Evolutionary conservation across 2,888 invertebrate species (phyloP).

Genomic region (Synanthedon andrenaeformis): DNA sequence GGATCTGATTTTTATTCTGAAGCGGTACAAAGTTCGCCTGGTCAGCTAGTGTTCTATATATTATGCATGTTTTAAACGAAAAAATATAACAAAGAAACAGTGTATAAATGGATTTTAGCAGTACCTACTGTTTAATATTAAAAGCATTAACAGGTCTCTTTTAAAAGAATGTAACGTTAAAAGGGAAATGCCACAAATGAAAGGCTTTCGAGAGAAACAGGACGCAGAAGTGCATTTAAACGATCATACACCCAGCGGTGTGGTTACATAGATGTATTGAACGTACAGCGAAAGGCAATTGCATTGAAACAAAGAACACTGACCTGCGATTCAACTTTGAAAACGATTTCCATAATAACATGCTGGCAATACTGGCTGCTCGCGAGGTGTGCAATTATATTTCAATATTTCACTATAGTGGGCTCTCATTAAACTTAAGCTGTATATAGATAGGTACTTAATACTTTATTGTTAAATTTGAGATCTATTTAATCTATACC

Average conservation of each 20-base stretch:
- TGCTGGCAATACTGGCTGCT: slow-evolving; percentile 16
- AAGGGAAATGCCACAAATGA: slow-evolving; percentile 16
- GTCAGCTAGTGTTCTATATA: too few relatives aligned
- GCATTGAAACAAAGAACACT: slow-evolving; percentile 43
- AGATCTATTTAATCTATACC: too few relatives aligned
- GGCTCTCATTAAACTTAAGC: not conserved
- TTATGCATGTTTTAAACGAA: not conserved
- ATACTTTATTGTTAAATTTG: not conserved
- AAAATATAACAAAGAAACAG: not conserved
- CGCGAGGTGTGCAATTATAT: slow-evolving; percentile 44
- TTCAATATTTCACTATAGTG: slow-evolving; percentile 32
- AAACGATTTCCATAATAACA: slow-evolving; percentile 56
- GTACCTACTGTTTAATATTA: not conserved
- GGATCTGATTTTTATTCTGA: too few relatives aligned
- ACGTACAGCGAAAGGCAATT: slow-evolving; percentile 25
- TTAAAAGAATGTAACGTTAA: slow-evolving; percentile 10
- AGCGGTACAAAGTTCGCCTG: too few relatives aligned
- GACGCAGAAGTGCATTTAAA: slow-evolving; percentile 18
- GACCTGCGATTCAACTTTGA: slow-evolving; percentile 35
- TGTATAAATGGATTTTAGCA: not conserved
- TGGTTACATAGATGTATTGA: slow-evolving; percentile 6
- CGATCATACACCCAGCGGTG: slow-evolving; percentile 5
- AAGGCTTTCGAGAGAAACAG: slow-evolving; percentile 13
- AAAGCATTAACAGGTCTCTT: slow-evolving; percentile 5
- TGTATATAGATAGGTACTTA: not conserved